phyloP scores from a whole-genome alignment of 2,113 vertebrate genomes.

The Urocynchramus pylzowi region DNA sequence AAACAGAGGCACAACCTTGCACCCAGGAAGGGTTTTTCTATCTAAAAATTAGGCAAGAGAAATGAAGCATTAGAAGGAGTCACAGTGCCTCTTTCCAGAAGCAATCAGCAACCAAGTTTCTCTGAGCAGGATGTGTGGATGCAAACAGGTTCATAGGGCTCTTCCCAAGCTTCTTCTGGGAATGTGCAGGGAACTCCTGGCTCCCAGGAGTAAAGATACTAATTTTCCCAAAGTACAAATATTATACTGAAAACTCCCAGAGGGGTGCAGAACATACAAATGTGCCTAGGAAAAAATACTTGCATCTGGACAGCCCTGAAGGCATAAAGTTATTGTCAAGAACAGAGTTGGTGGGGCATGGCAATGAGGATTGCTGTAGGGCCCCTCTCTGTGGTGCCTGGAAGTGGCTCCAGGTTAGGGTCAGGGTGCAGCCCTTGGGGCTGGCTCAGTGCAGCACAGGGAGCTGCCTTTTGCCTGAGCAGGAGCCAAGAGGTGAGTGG shows the following conservation, averaged over 20 bases:
- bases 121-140: neutral
- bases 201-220: neutral
- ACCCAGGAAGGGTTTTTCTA: neutral
- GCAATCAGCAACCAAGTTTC: neutral
- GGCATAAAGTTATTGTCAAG: neutral
- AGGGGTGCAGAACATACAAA: neutral
- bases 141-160: neutral
- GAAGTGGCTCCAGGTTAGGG: neutral
- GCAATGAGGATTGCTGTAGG: neutral
- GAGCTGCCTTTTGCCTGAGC: neutral
- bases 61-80: neutral
- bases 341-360: neutral
- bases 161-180: neutral
- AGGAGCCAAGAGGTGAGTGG: neutral
- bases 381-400: rapidly evolving
- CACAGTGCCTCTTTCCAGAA: neutral
- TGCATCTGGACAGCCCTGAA: neutral
- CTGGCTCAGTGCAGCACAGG: neutral
- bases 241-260: neutral
- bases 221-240: neutral
- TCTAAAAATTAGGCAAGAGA: neutral
- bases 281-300: neutral
- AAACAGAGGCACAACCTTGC: neutral
- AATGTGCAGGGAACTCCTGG: neutral
- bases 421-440: neutral